A percentile compares a stretch with the other conserved stretches of the same genome.
phyloP scores from a whole-genome alignment of 2,888 invertebrate genomes.

The Amblyjoppa fuscipennis region DNA sequence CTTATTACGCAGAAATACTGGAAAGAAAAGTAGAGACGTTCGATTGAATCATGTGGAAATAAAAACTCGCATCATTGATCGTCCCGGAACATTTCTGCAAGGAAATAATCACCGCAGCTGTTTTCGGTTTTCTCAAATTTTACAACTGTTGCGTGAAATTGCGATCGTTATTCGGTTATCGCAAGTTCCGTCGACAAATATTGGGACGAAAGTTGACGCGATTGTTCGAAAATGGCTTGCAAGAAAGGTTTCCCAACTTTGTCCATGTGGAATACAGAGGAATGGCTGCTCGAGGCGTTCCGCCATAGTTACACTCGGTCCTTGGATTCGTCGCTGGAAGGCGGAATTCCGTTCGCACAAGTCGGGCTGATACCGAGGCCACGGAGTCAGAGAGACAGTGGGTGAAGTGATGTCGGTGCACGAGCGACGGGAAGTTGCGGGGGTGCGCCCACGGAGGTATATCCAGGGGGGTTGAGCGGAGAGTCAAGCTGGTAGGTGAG shows the following conservation, averaged over 20 bases:
- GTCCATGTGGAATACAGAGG: neutral
- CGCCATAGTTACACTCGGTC: neutral
- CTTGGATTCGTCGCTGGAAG: slow-evolving; percentile 35
- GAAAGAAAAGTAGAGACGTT: too few species aligned
- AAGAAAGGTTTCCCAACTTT: too few species aligned
- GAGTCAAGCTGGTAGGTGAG: slow-evolving; percentile 30
- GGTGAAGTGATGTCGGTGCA: slow-evolving; percentile 44
- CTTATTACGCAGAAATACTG: too few species aligned
- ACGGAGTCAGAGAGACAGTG: slow-evolving; percentile 21
- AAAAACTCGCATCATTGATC: too few species aligned
- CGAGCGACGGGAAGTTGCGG: neutral
- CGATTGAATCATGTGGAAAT: too few species aligned
- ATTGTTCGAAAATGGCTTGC: too few species aligned
- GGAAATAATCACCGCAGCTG: too few species aligned
- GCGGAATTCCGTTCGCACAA: slow-evolving; percentile 52
- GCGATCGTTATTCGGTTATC: too few species aligned
- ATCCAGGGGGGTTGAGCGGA: slow-evolving; percentile 32
- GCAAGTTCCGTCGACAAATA: too few species aligned
- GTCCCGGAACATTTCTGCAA: too few species aligned
- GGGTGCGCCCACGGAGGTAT: slow-evolving; percentile 25
- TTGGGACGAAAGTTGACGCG: neutral
- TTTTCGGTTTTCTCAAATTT: too few species aligned
- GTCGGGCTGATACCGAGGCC: slow-evolving; percentile 10
- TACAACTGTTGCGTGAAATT: too few species aligned
- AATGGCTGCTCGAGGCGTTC: neutral